A percentile compares a stretch with the other conserved stretches of the same genome.
phyloP scores from a whole-genome alignment of 2,113 vertebrate genomes.

The Chionomys nivalis region DNA sequence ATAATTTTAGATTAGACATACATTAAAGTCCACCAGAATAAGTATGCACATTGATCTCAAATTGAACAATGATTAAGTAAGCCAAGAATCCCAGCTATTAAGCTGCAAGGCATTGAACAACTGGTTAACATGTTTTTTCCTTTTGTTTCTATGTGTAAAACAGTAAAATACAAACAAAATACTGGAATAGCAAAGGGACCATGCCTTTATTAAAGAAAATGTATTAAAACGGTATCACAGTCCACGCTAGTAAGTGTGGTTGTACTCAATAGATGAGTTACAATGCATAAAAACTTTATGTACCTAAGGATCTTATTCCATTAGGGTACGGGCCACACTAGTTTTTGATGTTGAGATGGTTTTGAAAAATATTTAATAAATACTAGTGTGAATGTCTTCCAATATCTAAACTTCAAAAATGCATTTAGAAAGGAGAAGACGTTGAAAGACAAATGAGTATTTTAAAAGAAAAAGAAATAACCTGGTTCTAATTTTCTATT shows the following conservation, averaged over 20 bases:
- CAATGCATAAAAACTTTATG: neutral
- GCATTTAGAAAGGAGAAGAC: neutral
- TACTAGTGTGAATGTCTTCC: neutral
- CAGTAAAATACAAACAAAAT: neutral
- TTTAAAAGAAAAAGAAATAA: neutral
- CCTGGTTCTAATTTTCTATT: neutral
- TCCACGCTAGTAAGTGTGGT: neutral
- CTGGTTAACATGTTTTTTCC: neutral
- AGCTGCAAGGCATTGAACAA: neutral
- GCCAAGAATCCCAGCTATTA: neutral
- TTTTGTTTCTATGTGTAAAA: neutral
- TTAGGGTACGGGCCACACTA: neutral
- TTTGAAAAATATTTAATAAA: neutral
- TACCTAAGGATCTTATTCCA: neutral
- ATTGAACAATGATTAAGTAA: neutral
- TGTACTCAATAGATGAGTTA: neutral
- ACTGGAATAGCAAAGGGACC: neutral
- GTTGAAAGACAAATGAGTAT: neutral
- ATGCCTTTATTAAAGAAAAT: neutral
- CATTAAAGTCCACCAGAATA: neutral
- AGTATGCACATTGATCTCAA: neutral
- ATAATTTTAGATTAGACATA: neutral
- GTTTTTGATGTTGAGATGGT: neutral
- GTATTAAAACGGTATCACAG: neutral
- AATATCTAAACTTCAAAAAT: constrained; percentile 6